Conservation (phyloP, 2,113 vertebrate species). For the Tenebrosternarchus preto region DNA sequence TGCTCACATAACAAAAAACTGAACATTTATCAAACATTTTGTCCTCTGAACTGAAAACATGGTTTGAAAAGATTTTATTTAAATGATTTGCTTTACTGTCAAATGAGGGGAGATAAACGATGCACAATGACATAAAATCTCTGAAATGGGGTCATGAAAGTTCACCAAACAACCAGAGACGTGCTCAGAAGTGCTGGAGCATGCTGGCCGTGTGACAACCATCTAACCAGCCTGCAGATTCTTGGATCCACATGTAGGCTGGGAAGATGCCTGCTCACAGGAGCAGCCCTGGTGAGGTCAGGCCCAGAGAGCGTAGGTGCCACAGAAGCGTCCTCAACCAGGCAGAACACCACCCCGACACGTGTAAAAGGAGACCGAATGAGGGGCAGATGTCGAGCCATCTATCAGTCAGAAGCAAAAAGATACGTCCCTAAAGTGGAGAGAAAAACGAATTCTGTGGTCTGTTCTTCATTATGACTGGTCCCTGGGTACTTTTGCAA, state of each 20-base stretch:
- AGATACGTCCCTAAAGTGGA: constrained; percentile 4
- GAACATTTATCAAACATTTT: too few relatives aligned
- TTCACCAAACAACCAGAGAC: background rate
- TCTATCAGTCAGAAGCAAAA: constrained; percentile 25
- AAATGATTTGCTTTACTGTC: too few relatives aligned
- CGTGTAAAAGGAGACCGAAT: background rate
- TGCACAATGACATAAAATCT: too few relatives aligned
- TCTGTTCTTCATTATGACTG: background rate
- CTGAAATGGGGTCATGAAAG: background rate
- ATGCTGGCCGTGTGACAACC: constrained; percentile 89
- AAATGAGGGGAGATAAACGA: too few relatives aligned
- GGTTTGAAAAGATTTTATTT: too few relatives aligned
- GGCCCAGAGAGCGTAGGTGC: too few relatives aligned
- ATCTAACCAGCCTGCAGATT: constrained; percentile 99
- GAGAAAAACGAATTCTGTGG: constrained; percentile 27
- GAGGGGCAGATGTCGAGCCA: background rate
- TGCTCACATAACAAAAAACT: too few relatives aligned
- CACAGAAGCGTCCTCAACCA: background rate
- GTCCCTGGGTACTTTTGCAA: background rate
- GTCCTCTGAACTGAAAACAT: too few relatives aligned
- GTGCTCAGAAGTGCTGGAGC: constrained; percentile 53
- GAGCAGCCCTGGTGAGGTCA: constrained; percentile 62
- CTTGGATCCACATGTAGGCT: constrained; percentile 94
- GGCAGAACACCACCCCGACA: background rate
- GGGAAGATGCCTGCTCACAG: constrained; percentile 94